phyloP scores from a whole-genome alignment of 2,113 vertebrate genomes.

The Cromileptes altivelis region DNA sequence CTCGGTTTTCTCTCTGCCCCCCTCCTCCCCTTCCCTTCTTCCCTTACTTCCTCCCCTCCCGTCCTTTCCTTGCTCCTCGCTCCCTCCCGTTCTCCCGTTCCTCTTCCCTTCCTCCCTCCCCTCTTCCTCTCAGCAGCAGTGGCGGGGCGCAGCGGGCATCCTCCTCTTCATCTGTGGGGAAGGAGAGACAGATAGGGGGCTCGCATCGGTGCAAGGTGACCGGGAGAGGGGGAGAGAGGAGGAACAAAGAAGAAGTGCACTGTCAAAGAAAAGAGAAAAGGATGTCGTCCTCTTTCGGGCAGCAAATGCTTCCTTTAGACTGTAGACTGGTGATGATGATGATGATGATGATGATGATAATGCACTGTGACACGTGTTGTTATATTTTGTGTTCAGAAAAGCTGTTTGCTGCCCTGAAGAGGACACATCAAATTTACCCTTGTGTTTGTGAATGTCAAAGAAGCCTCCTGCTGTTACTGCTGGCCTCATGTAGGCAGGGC shows the following conservation, averaged over 20 bases:
- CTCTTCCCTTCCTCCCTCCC: conserved; percentile 42
- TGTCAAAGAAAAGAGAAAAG: background rate
- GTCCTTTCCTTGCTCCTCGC: conserved; percentile 35
- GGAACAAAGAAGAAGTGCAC: conserved; percentile 30
- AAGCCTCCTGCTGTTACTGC: background rate
- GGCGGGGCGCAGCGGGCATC: conserved; percentile 49
- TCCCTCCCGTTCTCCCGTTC: conserved; percentile 60
- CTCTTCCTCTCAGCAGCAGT: conserved; percentile 63
- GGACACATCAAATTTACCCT: conserved; percentile 20
- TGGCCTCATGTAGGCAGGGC: background rate
- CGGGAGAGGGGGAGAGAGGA: conserved; percentile 1
- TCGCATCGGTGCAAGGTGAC: conserved; percentile 74
- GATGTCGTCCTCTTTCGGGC: background rate
- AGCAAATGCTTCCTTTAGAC: conserved; percentile 18
- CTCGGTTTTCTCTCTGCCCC: conserved; percentile 22
- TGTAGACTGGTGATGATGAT: conserved; percentile 16
- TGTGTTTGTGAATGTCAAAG: conserved; percentile 25
- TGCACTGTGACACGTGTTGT: conserved; percentile 38
- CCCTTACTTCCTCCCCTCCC: conserved; percentile 31
- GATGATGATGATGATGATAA: conserved; percentile 42
- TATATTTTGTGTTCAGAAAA: conserved; percentile 29
- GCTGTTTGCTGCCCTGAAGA: conserved; percentile 46
- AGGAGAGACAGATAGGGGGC: conserved; percentile 42
- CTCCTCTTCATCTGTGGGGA: conserved; percentile 50
- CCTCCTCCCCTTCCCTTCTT: conserved; percentile 27